Conservation (phyloP, 2,888 invertebrate genomes). For the Timandra comae region DNA sequence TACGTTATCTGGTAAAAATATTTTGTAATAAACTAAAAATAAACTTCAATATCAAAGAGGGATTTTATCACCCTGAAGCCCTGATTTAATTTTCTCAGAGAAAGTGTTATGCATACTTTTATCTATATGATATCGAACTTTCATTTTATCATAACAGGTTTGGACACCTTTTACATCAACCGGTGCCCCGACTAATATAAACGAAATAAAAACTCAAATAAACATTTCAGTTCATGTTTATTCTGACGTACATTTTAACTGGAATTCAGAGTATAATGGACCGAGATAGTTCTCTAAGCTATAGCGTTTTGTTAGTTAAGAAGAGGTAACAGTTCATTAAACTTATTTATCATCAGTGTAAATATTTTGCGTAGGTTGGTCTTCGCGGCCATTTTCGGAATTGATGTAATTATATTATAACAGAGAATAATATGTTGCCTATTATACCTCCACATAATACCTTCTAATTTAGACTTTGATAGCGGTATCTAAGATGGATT, state of each 20-base stretch:
- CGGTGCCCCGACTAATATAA: too few relatives aligned
- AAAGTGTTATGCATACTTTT: constrained; percentile 52
- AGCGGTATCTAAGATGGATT: constrained; percentile 32
- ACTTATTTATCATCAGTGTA: constrained; percentile 36
- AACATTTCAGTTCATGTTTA: too few relatives aligned
- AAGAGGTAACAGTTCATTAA: constrained; percentile 29
- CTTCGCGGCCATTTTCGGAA: constrained; percentile 35
- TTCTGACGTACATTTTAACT: too few relatives aligned
- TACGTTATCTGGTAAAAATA: too few relatives aligned
- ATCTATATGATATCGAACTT: constrained; percentile 44
- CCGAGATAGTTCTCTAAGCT: too few relatives aligned
- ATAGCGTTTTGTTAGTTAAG: not conserved
- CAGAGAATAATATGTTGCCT: constrained; percentile 27
- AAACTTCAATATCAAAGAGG: too few relatives aligned
- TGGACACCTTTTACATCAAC: constrained; percentile 15
- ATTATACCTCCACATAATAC: constrained; percentile 21
- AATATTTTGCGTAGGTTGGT: constrained; percentile 41
- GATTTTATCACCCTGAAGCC: too few relatives aligned
- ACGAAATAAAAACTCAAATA: too few relatives aligned
- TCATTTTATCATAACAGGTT: constrained; percentile 58
- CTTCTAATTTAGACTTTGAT: constrained; percentile 35
- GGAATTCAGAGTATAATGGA: too few relatives aligned
- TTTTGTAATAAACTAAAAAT: too few relatives aligned
- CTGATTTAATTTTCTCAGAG: constrained; percentile 40
- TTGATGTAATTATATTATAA: constrained; percentile 37